These are phyloP conservation scores for Habrosyne pyritoides DNA, from an alignment of 2,888 invertebrate species.

Conservation along the genomic window DNA sequence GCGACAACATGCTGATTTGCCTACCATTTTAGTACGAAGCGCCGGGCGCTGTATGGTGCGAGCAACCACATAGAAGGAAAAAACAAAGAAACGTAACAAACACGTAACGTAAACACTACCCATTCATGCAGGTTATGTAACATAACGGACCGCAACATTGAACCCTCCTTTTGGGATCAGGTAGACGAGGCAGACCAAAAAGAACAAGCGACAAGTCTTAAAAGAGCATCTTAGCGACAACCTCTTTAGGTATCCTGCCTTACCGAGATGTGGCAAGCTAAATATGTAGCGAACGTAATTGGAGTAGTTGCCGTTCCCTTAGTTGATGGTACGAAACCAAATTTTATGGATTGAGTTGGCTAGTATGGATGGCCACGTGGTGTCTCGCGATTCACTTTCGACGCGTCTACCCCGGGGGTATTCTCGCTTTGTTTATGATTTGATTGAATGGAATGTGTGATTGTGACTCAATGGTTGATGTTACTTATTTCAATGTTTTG, in stretches of 20 bases:
- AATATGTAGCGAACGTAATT: constrained; percentile 56
- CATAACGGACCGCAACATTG: constrained; percentile 42
- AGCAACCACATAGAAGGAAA: constrained; percentile 4
- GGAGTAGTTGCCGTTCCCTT: constrained; percentile 58
- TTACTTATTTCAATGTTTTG: too few relatives aligned
- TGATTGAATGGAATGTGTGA: constrained; percentile 3
- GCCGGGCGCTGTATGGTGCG: not conserved
- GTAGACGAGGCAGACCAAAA: constrained; percentile 51
- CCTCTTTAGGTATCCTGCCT: constrained; percentile 61
- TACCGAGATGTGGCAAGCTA: constrained; percentile 57
- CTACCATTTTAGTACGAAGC: not conserved
- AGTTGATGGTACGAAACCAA: constrained; percentile 72
- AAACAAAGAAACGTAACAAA: constrained; percentile 17
- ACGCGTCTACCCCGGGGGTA: constrained; percentile 41
- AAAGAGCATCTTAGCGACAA: constrained; percentile 60
- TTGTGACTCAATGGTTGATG: not conserved
- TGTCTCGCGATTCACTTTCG: constrained; percentile 38
- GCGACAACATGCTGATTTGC: not conserved
- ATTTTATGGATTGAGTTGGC: constrained; percentile 65
- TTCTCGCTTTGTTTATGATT: constrained; percentile 42
- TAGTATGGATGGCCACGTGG: constrained; percentile 73
- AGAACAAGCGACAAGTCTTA: constrained; percentile 58
- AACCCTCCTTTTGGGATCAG: constrained; percentile 46
- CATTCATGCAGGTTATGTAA: constrained; percentile 47
- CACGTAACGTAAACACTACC: constrained; percentile 42